Percentiles rank a stretch among this genome's conserved stretches.
These are phyloP conservation scores for Coelopa pilipes DNA, from an alignment of 2,888 invertebrate genomes.

Conservation along the genomic window DNA sequence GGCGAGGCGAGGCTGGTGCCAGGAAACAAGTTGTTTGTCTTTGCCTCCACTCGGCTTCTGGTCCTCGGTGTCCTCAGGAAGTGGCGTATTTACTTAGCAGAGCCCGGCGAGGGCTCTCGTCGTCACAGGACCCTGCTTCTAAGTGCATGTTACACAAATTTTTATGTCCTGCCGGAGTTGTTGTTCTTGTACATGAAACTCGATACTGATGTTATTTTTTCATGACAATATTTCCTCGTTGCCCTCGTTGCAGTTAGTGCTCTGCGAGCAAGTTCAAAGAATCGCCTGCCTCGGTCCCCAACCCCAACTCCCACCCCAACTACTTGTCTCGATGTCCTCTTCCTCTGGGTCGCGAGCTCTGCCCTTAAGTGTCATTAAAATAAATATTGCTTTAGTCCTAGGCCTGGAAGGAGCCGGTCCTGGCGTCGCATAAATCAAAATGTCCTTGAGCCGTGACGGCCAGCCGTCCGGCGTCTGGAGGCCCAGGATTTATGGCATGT, in stretches of 20 bases:
- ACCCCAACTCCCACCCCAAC: background rate
- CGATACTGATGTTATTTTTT: conserved; percentile 60
- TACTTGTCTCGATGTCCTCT: conserved; percentile 29
- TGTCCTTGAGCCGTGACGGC: background rate
- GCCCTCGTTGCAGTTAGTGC: conserved; percentile 16
- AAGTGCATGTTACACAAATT: conserved; percentile 51
- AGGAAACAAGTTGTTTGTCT: conserved; percentile 36
- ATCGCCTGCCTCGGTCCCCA: conserved; percentile 35
- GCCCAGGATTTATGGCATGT: conserved; percentile 53
- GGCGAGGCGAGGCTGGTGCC: conserved; percentile 32
- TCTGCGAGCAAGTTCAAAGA: conserved; percentile 53
- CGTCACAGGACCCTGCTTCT: conserved; percentile 41
- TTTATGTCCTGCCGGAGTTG: conserved; percentile 41
- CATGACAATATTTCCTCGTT: conserved; percentile 46
- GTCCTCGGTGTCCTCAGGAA: conserved; percentile 38
- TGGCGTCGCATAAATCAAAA: conserved; percentile 51
- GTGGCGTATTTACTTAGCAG: conserved; percentile 42
- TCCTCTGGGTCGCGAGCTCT: background rate
- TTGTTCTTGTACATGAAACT: conserved; percentile 47
- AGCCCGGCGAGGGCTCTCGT: conserved; percentile 40
- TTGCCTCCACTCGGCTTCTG: background rate
- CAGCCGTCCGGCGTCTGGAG: too few species aligned
- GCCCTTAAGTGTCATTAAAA: conserved; percentile 30
- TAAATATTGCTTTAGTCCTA: conserved; percentile 39
- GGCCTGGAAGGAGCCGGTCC: conserved; percentile 33